Evolutionary conservation across 2,888 invertebrate genomes (phyloP), one percentile per base, ranked within the genome.

Genomic region (Leptura quadrifasciata): DNA sequence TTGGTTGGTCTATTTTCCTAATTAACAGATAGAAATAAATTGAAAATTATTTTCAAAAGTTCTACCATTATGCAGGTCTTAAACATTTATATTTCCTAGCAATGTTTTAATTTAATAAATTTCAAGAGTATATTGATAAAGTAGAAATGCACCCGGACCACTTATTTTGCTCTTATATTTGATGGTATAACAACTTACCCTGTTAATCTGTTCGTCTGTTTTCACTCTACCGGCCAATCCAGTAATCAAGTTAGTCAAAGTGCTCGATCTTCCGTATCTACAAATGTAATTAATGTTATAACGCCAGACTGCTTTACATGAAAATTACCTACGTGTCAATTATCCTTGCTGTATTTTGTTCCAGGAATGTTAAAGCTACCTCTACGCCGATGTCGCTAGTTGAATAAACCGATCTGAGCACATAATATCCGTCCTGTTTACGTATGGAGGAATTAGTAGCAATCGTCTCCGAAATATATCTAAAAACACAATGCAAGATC

Each of bases 401-500:
- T 21, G 31, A 17, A 31, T 76, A 76, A 6, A 81, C 79, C 0
- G 80, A 20, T 12, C 52, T 67, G 21, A 81, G 79, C 1, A 81
- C 80, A 0, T 17, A 72, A 17, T 47, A 20, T 20, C 74, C 79
- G 72, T 82, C 82, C 71, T 82, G 82, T 72, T 75, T 76, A 35
- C 80, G 72, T 9, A 82, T 78, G n/a, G 74, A 70, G 8, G 78
- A 76, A 55, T 74, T 67, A 10, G 55, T 24, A 12, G 18, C 47
- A 20, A 81, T 75, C 4, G 79, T 76, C 54, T 80, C 65, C 6
- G 60, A 52, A n/a, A 82, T 69, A 65, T 82, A 81, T 55, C 79
- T 82, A 73, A 27, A 57, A 64, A 80, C 89, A 87, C 84, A 58
- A 12, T 20, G n/a, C 8, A 2, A 24, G 5, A 6, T 31, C 8